Evolutionary conservation across 1,140 invertebrate species (phyloP), one percentile per base, ranked within the genome.

Genomic region (Glomeris maerens): DNA sequence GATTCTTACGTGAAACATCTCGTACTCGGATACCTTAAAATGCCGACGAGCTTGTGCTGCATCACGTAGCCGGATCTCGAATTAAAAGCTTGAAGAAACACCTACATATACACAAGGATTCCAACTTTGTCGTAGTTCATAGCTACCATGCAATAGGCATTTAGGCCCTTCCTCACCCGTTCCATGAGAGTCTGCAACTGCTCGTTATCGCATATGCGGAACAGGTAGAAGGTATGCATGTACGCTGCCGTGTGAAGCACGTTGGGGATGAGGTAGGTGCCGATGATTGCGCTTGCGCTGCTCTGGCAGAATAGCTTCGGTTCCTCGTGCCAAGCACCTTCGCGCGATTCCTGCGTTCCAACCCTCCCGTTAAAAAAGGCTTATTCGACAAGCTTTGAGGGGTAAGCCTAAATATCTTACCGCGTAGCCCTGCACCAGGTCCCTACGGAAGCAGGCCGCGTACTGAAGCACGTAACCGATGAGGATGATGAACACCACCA

Each of bases 121-220:
- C 44, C 3, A 7, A n/a, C n/a, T n/a, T n/a, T 46, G 31, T 14
- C 7, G 5, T 20, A 44, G 10, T 10, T 5, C 20, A 44, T 7
- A 5, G 23, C 20, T 44, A 10, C 20, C 23, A 44, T 44, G 5
- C n/a, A 20, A 10, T 10, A 20, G 7, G 23, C 17, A 42, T 42
- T 20, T 42, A 20, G 17, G 5, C 5, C 26, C 7, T 36, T 46
- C 4, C 4, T 46, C 27, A 49, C 48, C 23, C 27, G 40, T 46
- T 49, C 48, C 48, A 49, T 49, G 3, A 49, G 23, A 25, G 27
- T 46, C 17, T 49, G 48, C 23, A 49, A 4, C 14, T 49, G 48
- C 23, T 49, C 48, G 44, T 44, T 23, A n/a, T 49, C 48, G 3
- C 28, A 3, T 41, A 49, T n/a, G 7, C 48, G 40, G 3, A 46